Evolutionary conservation across 2,113 vertebrate genomes (phyloP).

Genomic region (Odontophorus gujanensis): DNA sequence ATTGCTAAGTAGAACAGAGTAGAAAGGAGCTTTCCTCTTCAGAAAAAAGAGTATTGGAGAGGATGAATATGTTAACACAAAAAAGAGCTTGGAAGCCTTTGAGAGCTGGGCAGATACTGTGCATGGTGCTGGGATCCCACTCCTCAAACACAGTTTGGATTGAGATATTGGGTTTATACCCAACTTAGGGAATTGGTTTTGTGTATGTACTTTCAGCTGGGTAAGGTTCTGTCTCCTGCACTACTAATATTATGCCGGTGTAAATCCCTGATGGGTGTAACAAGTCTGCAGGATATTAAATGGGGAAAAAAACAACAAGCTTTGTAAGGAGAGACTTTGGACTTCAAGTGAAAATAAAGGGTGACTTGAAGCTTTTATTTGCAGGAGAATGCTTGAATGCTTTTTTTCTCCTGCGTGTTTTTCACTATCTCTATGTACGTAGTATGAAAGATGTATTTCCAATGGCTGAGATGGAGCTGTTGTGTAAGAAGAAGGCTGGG

Average conservation of each 20-base stretch:
- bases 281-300: neutral
- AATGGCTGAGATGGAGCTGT: neutral
- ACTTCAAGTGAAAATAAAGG: neutral
- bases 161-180: neutral
- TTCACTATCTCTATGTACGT: neutral
- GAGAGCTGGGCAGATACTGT: neutral
- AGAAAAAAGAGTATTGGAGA: neutral
- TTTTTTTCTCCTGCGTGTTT: neutral
- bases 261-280: neutral
- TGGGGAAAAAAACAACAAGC: neutral
- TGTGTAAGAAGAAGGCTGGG: neutral
- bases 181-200: neutral
- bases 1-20: neutral
- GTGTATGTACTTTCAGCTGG: neutral
- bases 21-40: neutral
- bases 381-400: neutral
- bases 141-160: neutral
- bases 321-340: neutral
- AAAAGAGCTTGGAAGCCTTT: neutral
- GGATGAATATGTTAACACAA: neutral
- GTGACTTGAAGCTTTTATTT: neutral
- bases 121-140: neutral
- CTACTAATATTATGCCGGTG: neutral
- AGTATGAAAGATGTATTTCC: neutral
- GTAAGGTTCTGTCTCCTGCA: neutral